Evolutionary conservation across 2,113 vertebrate species (phyloP), one percentile per base, ranked within the genome.

Genomic region (Dascyllus trimaculatus): DNA sequence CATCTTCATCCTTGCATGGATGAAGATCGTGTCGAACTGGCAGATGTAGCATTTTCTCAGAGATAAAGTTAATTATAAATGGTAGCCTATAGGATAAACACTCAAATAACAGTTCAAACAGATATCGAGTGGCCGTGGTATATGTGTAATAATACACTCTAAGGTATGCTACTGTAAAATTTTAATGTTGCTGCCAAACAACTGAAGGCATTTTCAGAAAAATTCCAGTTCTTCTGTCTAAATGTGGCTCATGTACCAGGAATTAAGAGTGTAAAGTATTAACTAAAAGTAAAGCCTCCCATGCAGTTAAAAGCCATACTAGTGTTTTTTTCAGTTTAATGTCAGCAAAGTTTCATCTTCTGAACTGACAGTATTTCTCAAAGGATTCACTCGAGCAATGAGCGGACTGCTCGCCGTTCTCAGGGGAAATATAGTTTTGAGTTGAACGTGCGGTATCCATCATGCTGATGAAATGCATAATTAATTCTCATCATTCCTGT

Each of bases 401-500:
- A 86, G 81, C 53, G n/a, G 26, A 71, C 68, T 85, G 54, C 71
- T 68, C 10, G 53, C 74, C 25, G 65, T 74, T 88, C 92, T 87
- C 81, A 0, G 52, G 91, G 91, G 88, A 90, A 90, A 92, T 92
- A 89, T 86, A 76, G 85, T 85, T 88, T 85, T 56, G 83, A 87
- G 88, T 81, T 62, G 81, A 89, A 81, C 73, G 58, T 73, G 74
- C 21, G 35, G 83, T 88, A 90, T 90, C 86, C 85, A 88, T 92
- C 89, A 93, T 29, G 19, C 74, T 92, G 87, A 92, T 90, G 88
- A 92, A 92, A 94, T 86, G 82, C 90, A 92, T 94, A 92, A 93
- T 93, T 91, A 94, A 92, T 92, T 90, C 85, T 79, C 87, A 89
- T 88, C 85, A 84, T 85, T 89, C 82, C 86, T 26, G 3, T 88